These are phyloP conservation scores for Erythrolamprus reginae DNA, from an alignment of 2,113 vertebrate genomes.

Conservation along the genomic window DNA sequence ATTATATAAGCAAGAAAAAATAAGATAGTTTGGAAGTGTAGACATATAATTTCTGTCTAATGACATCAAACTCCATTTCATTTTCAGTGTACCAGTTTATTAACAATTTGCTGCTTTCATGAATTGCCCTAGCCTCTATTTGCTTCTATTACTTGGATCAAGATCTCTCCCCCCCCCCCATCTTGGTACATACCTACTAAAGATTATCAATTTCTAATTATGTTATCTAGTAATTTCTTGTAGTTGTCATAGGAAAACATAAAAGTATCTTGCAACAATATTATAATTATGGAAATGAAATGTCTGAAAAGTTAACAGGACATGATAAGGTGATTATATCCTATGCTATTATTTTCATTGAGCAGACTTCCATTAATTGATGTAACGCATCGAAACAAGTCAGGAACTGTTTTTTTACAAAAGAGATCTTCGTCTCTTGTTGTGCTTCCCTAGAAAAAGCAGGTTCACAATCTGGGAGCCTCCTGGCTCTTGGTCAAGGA, in stretches of 20 bases:
- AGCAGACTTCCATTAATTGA: background rate
- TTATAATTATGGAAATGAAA: background rate
- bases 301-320: background rate
- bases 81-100: background rate
- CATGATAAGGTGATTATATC: background rate
- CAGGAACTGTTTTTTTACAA: background rate
- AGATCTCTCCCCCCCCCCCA: rapidly evolving
- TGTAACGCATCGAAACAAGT: background rate
- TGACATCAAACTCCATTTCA: background rate
- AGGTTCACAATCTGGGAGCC: background rate
- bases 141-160: background rate
- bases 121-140: background rate
- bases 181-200: background rate
- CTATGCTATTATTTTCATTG: background rate
- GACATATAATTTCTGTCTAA: background rate
- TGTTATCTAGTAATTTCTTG: background rate
- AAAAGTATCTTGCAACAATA: background rate
- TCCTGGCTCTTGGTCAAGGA: background rate
- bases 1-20: background rate
- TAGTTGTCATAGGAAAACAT: background rate
- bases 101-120: background rate
- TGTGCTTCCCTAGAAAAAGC: background rate
- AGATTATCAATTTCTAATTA: background rate
- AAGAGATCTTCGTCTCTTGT: background rate
- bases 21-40: background rate